Conservation (phyloP, 2,113 vertebrate genomes). For the Centropus bengalensis region DNA sequence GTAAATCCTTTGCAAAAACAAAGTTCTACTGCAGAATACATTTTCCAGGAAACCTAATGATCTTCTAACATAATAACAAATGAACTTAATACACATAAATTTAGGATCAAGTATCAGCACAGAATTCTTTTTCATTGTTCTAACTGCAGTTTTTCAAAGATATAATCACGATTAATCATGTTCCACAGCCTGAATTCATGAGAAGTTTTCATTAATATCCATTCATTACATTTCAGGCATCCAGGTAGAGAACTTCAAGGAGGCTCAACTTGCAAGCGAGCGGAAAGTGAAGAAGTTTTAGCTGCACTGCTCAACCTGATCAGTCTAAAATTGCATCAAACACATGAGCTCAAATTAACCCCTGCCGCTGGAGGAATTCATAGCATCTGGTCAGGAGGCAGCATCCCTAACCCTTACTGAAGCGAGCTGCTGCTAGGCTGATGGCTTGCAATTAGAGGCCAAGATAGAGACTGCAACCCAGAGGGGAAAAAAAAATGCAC, state of each 20-base stretch:
- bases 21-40: neutral
- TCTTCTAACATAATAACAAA: neutral
- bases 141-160: neutral
- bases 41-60: neutral
- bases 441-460: neutral
- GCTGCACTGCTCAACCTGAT: neutral
- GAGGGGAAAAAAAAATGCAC: neutral
- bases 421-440: neutral
- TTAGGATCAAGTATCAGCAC: neutral
- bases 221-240: conserved; percentile 6
- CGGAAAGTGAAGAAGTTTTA: neutral
- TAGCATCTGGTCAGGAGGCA: neutral
- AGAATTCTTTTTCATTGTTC: neutral
- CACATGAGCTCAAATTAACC: neutral
- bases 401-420: neutral
- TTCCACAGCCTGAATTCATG: conserved; percentile 13
- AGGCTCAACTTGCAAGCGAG: neutral
- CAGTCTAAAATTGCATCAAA: neutral
- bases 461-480: neutral
- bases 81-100: neutral
- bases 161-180: conserved; percentile 37
- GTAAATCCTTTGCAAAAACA: neutral
- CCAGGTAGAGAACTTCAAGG: conserved; percentile 16
- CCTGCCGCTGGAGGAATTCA: neutral
- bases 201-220: conserved; percentile 39